Evolutionary conservation across 1,140 invertebrate genomes (phyloP).

Genomic region (Atta cephalotes): DNA sequence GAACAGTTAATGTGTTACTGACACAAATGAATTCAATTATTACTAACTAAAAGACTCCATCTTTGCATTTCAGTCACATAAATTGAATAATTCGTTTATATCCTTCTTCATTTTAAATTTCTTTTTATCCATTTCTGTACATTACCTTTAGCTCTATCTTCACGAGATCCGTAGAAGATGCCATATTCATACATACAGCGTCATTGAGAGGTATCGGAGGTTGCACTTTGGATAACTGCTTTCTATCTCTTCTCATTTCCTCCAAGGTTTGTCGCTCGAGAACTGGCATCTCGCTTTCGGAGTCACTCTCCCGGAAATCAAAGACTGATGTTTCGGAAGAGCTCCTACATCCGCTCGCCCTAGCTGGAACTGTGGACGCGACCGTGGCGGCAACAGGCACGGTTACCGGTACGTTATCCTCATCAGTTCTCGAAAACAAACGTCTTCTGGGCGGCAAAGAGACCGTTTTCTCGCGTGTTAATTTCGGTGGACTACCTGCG

Average conservation of each 20-base stretch:
- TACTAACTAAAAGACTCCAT: not conserved
- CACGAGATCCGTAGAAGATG: conserved; percentile 81
- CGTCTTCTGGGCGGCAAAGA: conserved; percentile 83
- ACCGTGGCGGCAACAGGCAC: conserved; percentile 73
- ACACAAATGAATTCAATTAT: not conserved
- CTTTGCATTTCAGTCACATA: not conserved
- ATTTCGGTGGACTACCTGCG: conserved; percentile 85
- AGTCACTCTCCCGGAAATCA: conserved; percentile 88
- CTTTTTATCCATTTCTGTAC: not conserved
- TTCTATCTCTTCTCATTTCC: conserved; percentile 87
- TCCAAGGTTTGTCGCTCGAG: conserved; percentile 87
- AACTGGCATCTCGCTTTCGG: conserved; percentile 88
- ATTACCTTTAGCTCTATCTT: conserved; percentile 83
- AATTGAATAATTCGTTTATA: conserved; percentile 8
- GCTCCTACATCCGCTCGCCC: conserved; percentile 87
- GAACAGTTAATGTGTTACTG: not conserved
- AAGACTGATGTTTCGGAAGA: conserved; percentile 89
- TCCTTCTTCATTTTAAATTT: not conserved
- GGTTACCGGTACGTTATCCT: conserved; percentile 81
- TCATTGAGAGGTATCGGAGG: conserved; percentile 85
- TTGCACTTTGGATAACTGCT: conserved; percentile 85
- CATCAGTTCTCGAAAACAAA: conserved; percentile 86
- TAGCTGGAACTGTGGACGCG: conserved; percentile 78
- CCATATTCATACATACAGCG: conserved; percentile 80
- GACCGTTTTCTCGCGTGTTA: conserved; percentile 84